Evolutionary conservation across 2,113 vertebrate genomes (phyloP), one percentile per base, ranked within the genome.

Genomic region (Odobenus rosmarus): DNA sequence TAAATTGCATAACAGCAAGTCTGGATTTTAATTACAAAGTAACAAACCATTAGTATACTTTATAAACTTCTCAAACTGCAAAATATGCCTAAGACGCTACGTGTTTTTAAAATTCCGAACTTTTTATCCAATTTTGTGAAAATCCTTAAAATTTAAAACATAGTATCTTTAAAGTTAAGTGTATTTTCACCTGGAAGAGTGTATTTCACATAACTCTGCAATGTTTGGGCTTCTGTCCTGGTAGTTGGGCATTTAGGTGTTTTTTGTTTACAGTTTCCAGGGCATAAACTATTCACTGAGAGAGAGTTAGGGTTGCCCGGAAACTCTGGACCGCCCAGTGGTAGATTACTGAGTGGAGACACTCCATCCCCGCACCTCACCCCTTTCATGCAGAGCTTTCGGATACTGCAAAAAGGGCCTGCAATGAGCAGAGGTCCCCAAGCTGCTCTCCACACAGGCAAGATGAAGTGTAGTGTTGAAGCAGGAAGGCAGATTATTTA

Each of bases 141-240:
- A 74, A 92, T 67, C 7, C 46, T 94, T 97, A 93, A 83, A 39
- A 90, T 84, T 90, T 80, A 93, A 96, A 93, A 92, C 42, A 55
- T 8, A 93, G 3, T 49, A 42, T 7, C 33, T 95, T 95, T 92
- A 28, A 93, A 92, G 92, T 76, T 51, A 89, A 93, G n/a, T 19
- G 6, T 9, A 53, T 51, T 74, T 90, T 85, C 67, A n/a, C 61
- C 39, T 61, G 61, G 3, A 53, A 95, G 84, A 71, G 5, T 18
- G 2, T 67, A 85, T 92, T 96, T 92, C 67, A 51, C 88, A 46
- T 76, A 87, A 89, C 15, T 74, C 53, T 24, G 3, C 9, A 62
- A 64, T 76, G 79, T 85, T 61, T 91, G 53, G 55, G n/a, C 64
- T 59, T 90, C 76, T 67, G 21, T 59, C 33, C 49, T 9, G 36